phyloP scores from a whole-genome alignment of 2,888 invertebrate species.

The Erebia epiphron region DNA sequence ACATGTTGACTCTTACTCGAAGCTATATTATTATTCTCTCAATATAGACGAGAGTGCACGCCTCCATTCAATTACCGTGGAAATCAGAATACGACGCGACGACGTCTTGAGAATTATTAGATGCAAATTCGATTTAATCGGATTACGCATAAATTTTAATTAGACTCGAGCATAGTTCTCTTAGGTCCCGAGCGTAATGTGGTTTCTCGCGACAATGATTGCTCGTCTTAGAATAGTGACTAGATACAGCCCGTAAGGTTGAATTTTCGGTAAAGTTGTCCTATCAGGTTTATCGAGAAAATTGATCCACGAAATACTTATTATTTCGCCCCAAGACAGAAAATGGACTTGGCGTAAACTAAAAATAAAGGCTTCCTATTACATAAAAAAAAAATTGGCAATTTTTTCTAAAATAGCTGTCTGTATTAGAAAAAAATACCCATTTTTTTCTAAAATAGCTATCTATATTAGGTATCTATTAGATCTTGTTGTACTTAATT shows the following conservation, averaged over 20 bases:
- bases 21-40: background rate
- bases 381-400: too few relatives aligned
- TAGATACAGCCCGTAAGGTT: background rate
- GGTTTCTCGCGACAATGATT: background rate
- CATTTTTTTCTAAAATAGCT: too few relatives aligned
- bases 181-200: background rate
- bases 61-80: slow-evolving; percentile 15
- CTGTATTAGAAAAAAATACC: too few relatives aligned
- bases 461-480: too few relatives aligned
- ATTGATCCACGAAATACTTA: too few relatives aligned
- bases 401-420: too few relatives aligned
- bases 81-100: slow-evolving; percentile 20
- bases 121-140: slow-evolving; percentile 25
- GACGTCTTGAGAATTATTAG: slow-evolving; percentile 17
- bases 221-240: background rate
- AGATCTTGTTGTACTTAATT: too few relatives aligned
- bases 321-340: too few relatives aligned
- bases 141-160: slow-evolving; percentile 19
- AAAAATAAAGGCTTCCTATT: too few relatives aligned
- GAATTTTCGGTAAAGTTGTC: too few relatives aligned
- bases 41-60: slow-evolving; percentile 3
- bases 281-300: too few relatives aligned
- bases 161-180: slow-evolving; percentile 7
- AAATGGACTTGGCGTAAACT: too few relatives aligned
- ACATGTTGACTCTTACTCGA: background rate